Percentiles rank a stretch among this genome's conserved stretches.
Conservation (phyloP, 2,797 vertebrate genomes). For the Alca torda region DNA sequence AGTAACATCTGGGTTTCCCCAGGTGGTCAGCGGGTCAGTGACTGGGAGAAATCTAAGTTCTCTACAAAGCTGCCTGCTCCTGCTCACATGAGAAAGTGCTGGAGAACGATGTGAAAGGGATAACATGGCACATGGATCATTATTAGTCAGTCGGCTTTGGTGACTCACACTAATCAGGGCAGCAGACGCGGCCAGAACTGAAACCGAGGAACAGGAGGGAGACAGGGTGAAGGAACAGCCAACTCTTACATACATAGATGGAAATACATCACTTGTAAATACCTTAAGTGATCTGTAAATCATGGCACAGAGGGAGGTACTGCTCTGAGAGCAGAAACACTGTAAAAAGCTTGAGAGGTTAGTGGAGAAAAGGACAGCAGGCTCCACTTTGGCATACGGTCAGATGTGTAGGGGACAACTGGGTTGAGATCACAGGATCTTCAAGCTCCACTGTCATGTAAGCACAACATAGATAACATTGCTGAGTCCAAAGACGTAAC, state of each 20-base stretch:
- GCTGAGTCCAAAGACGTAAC: not conserved
- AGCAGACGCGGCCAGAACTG: not conserved
- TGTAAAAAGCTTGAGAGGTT: not conserved
- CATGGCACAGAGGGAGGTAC: not conserved
- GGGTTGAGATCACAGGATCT: not conserved
- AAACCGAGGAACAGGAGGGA: not conserved
- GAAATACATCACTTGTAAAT: conserved; percentile 12
- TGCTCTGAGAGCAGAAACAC: not conserved
- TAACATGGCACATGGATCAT: not conserved
- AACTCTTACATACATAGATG: not conserved
- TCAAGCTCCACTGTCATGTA: not conserved
- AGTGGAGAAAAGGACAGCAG: not conserved
- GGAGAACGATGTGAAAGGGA: not conserved
- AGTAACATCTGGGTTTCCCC: not conserved
- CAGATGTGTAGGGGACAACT: not conserved
- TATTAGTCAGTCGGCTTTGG: not conserved
- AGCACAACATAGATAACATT: not conserved
- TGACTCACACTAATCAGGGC: conserved; percentile 33
- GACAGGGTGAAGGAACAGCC: not conserved
- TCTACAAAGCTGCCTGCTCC: not conserved
- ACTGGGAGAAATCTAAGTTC: not conserved
- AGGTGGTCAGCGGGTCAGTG: not conserved
- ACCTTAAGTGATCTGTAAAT: conserved; percentile 14
- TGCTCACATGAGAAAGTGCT: not conserved
- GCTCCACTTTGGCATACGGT: not conserved